Evolutionary conservation across 2,113 vertebrate genomes (phyloP).

Genomic region (Lanius ludovicianus): DNA sequence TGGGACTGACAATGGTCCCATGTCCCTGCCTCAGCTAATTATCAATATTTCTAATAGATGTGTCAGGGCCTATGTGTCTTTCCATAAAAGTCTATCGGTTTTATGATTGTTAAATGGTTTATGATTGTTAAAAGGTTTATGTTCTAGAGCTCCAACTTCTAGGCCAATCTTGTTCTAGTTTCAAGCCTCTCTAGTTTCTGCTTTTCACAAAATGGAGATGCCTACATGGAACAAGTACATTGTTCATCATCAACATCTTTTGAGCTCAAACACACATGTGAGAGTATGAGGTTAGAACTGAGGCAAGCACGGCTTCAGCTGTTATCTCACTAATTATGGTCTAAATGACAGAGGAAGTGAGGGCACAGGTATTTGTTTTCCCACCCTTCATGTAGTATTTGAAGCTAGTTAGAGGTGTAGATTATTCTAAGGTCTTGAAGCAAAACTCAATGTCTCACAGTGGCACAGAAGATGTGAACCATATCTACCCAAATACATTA

Average conservation of each 20-base stretch:
- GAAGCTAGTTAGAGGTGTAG: not conserved
- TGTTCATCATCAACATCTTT: not conserved
- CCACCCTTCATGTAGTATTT: not conserved
- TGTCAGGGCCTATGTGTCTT: rapidly evolving
- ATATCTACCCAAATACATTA: not conserved
- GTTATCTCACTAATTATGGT: not conserved
- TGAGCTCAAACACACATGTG: not conserved
- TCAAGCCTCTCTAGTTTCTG: not conserved
- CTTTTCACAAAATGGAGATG: not conserved
- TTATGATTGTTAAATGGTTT: not conserved
- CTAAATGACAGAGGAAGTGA: not conserved
- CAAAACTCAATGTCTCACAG: not conserved
- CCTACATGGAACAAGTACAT: rapidly evolving
- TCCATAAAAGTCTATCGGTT: rapidly evolving
- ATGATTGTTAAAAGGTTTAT: not conserved
- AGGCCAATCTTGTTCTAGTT: rapidly evolving
- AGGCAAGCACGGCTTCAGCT: not conserved
- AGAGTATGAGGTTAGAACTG: not conserved
- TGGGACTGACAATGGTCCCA: rapidly evolving
- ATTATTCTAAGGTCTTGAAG: not conserved
- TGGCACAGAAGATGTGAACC: not conserved
- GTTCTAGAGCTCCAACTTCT: not conserved
- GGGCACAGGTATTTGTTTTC: not conserved
- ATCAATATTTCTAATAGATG: rapidly evolving
- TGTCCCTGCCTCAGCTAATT: rapidly evolving